A percentile compares a stretch with the other conserved stretches of the same genome.
These are phyloP conservation scores for Lepus oiostolus DNA, from an alignment of 2,797 vertebrate genomes.

Conservation along the genomic window DNA sequence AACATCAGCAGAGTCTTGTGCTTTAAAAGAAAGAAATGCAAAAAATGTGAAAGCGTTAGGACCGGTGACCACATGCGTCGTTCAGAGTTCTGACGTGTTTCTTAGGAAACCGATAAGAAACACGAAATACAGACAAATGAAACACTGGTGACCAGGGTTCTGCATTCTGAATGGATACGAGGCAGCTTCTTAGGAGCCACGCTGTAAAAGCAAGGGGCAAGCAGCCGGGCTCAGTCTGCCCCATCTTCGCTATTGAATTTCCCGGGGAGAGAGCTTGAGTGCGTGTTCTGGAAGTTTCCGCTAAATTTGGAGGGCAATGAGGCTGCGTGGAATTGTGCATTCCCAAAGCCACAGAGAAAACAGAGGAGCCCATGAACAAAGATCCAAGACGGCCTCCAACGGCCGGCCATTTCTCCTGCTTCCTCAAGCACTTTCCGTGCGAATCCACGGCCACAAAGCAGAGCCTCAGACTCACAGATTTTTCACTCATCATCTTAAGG, in stretches of 20 bases:
- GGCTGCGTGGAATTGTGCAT: background rate
- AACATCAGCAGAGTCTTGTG: slow-evolving; percentile 98
- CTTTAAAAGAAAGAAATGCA: slow-evolving; percentile 92
- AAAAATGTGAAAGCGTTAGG: slow-evolving; percentile 97
- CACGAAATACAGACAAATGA: slow-evolving; percentile 89
- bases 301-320: background rate
- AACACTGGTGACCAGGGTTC: slow-evolving; percentile 92
- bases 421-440: background rate
- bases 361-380: background rate
- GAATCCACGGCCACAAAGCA: background rate
- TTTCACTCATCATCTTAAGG: background rate
- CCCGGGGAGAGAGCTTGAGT: background rate
- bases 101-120: slow-evolving; percentile 93
- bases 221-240: background rate
- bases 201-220: background rate
- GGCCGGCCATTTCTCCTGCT: background rate
- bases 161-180: slow-evolving; percentile 97
- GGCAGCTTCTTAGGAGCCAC: slow-evolving; percentile 70
- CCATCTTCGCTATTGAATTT: background rate
- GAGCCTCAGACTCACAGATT: background rate
- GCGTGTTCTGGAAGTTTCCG: background rate
- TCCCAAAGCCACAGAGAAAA: background rate
- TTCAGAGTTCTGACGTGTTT: slow-evolving; percentile 91
- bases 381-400: background rate
- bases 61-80: slow-evolving; percentile 91